Base-by-base conservation (phyloP, 2,797 vertebrate species). In the Nannoperca obscura region DNA sequence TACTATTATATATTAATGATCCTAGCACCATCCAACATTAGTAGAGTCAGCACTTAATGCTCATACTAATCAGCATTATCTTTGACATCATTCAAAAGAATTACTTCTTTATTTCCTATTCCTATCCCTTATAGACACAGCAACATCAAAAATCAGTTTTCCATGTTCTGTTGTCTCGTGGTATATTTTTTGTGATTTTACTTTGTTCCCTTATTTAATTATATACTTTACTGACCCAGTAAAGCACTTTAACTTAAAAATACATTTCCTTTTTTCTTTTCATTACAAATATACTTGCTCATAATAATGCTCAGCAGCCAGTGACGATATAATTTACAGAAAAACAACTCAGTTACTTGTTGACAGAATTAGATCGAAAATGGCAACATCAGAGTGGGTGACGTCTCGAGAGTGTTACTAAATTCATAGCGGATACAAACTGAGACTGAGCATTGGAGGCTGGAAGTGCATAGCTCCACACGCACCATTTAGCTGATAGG, bases 401-500 rank as follows among this genome's bases (percentile, higher is more conserved):
- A 80, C 30, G 74, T 79, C 76, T 73, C 72, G 1, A 50, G 61
- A 79, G 74, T 60, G 27, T 61, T 53, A 78, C 38, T 5, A 67
- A 68, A 58, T 81, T 83, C 68, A 74, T 3, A 69, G 74, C 11
- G 1, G 58, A 70, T 53, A 71, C 49, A 64, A 79, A 78, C 40
- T 27, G 62, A 78, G 71, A 68, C 53, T 66, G 59, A 3, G 80
- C 14, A 19, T 81, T 71, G 2, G 53, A 63, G 76, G 32, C 42
- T 71, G 78, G 42, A 40, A 75, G 74, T 20, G 11, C 40, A 38
- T 64, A 76, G 73, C 75, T 79, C 47, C 42, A 54, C 69, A 86
- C 15, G 38, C 82, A 79, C 76, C 80, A 85, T 86, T 81, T 80
- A 84, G 74, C 77, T 80, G 79, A 88, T 70, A 79, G 73, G 74